Conservation (phyloP, 2,888 invertebrate species). For the Paralinhomoeus sp. region DNA sequence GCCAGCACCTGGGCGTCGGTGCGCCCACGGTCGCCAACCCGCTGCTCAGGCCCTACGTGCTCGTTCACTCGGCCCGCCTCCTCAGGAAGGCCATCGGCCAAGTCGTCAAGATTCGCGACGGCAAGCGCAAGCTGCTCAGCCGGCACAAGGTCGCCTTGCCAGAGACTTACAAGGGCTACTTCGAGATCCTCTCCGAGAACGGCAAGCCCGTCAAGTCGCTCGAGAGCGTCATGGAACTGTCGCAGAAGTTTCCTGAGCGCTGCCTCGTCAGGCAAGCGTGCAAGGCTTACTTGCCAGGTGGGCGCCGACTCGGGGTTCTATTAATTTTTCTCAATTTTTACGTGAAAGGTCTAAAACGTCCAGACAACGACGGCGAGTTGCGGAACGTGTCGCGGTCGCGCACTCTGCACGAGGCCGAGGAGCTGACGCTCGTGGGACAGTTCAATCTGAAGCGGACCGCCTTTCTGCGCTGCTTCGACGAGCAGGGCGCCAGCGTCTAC, state of each 20-base stretch:
- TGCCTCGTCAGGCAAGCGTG: conserved; percentile 41
- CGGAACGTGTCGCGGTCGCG: conserved; percentile 6
- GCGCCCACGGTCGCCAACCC: conserved; percentile 66
- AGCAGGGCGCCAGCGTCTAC: conserved; percentile 56
- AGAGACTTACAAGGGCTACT: conserved; percentile 57
- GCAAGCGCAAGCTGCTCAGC: conserved; percentile 50
- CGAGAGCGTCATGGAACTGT: conserved; percentile 60
- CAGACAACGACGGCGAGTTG: conserved; percentile 19
- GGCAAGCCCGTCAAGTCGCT: conserved; percentile 69
- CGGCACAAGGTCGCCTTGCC: conserved; percentile 64
- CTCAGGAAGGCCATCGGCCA: conserved; percentile 38
- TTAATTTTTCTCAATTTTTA: neutral
- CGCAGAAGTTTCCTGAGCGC: conserved; percentile 31
- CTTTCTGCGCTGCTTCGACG: conserved; percentile 62
- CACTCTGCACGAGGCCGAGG: conserved; percentile 20
- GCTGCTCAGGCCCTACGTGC: conserved; percentile 57
- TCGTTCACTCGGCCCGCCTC: conserved; percentile 47
- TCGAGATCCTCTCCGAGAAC: conserved; percentile 77
- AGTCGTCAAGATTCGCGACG: neutral
- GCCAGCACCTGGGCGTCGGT: conserved; percentile 71
- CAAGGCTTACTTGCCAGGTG: conserved; percentile 20
- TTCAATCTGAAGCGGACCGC: conserved; percentile 9
- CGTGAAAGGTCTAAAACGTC: neutral
- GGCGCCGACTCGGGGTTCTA: neutral
- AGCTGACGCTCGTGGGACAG: conserved; percentile 22